phyloP scores from a whole-genome alignment of 2,797 vertebrate genomes.

The Hippopotamyrus pictus region DNA sequence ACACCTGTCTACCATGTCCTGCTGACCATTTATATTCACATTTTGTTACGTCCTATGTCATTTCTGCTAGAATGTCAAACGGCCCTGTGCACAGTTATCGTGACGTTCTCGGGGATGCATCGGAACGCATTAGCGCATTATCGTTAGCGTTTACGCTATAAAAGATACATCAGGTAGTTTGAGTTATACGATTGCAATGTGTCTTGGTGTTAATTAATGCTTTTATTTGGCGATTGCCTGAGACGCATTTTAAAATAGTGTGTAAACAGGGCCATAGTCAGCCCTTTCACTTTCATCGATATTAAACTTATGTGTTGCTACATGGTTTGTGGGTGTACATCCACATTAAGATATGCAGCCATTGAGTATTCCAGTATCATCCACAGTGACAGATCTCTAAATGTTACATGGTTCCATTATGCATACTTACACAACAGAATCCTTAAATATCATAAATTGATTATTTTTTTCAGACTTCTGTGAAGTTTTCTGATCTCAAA shows the following conservation, averaged over 20 bases:
- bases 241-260: background rate
- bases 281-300: background rate
- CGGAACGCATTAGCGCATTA: background rate
- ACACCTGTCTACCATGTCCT: background rate
- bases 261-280: background rate
- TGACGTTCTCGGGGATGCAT: background rate
- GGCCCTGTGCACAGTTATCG: background rate
- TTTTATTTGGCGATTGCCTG: background rate
- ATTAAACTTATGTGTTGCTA: background rate
- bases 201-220: background rate
- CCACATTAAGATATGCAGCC: background rate
- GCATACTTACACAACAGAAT: background rate
- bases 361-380: background rate
- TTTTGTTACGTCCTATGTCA: background rate
- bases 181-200: background rate
- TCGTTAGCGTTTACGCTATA: background rate
- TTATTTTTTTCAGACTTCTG: background rate
- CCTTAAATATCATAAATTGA: background rate
- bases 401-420: conserved; percentile 4
- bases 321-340: background rate
- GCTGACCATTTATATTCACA: background rate
- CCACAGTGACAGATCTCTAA: background rate
- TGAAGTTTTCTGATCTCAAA: background rate
- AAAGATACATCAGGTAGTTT: background rate
- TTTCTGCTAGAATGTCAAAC: background rate